Evolutionary conservation across 2,797 vertebrate species (phyloP).

Genomic region (Sorex maritimensis): DNA sequence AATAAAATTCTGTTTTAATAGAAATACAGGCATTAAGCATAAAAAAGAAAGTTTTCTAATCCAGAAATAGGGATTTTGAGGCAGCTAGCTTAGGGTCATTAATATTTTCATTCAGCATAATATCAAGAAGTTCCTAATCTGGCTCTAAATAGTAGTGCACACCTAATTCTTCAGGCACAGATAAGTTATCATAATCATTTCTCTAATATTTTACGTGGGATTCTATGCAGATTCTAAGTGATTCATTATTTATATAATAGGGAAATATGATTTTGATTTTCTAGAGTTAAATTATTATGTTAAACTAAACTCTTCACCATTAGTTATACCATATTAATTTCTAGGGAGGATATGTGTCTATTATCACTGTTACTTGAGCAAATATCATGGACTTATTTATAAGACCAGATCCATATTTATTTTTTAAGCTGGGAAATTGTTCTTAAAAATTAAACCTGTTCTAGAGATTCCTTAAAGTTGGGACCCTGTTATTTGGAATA

Average conservation of each 20-base stretch:
- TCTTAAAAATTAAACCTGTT: conserved; percentile 32
- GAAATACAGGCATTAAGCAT: conserved; percentile 47
- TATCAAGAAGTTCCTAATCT: not conserved
- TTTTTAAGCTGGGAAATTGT: conserved; percentile 42
- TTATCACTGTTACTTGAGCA: conserved; percentile 52
- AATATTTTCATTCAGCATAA: not conserved
- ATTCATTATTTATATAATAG: not conserved
- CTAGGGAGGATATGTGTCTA: conserved; percentile 31
- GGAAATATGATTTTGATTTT: conserved; percentile 34
- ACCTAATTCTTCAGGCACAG: conserved; percentile 29
- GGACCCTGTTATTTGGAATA: not conserved
- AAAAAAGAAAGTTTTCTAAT: conserved; percentile 28
- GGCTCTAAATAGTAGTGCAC: not conserved
- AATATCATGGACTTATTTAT: conserved; percentile 41
- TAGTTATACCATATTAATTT: conserved; percentile 45
- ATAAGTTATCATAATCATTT: not conserved
- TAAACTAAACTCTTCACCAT: not conserved
- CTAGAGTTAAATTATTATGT: conserved; percentile 23
- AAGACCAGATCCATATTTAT: not conserved
- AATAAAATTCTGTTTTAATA: conserved; percentile 45
- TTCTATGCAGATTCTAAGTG: not conserved
- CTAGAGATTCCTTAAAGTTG: not conserved
- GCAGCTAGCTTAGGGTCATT: conserved; percentile 9
- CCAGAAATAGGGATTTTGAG: conserved; percentile 57
- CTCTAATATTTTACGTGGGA: conserved; percentile 20